These are phyloP conservation scores for Saccopteryx leptura DNA, from an alignment of 2,113 vertebrate genomes.

Conservation along the genomic window DNA sequence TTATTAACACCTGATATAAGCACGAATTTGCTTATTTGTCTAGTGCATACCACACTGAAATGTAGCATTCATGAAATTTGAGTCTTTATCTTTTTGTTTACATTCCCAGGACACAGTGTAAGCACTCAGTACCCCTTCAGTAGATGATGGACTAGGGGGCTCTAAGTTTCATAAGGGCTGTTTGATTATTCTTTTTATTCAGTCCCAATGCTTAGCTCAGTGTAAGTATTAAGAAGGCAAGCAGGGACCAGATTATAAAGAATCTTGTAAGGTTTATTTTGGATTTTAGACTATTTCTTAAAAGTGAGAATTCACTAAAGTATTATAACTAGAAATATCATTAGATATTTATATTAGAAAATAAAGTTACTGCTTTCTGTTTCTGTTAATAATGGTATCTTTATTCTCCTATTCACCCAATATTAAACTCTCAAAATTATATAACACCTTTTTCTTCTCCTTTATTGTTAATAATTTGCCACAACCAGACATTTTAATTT, in stretches of 20 bases:
- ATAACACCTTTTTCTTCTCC: neutral
- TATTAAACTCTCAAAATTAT: conserved; percentile 44
- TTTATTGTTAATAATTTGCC: conserved; percentile 55
- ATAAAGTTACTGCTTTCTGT: neutral
- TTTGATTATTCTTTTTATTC: conserved; percentile 4
- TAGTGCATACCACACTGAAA: neutral
- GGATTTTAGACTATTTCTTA: conserved; percentile 45
- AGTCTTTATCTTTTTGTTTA: neutral
- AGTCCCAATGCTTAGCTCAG: neutral
- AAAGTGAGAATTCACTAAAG: neutral
- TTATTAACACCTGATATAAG: neutral
- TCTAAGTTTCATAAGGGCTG: neutral
- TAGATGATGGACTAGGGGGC: neutral
- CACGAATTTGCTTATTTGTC: conserved; percentile 27
- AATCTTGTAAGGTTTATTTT: neutral
- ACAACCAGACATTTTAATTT: conserved; percentile 43
- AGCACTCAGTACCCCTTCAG: neutral
- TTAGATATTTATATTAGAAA: conserved; percentile 46
- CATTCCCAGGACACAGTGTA: neutral
- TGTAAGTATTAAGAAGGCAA: neutral
- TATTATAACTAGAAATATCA: conserved; percentile 10
- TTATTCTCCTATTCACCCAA: neutral
- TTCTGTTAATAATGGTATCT: conserved; percentile 1
- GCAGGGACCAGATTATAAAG: neutral
- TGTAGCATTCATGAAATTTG: neutral